A percentile compares a stretch with the other conserved stretches of the same genome.
Evolutionary conservation across 2,888 invertebrate species (phyloP).

Genomic region (Epistrophe grossulariae): DNA sequence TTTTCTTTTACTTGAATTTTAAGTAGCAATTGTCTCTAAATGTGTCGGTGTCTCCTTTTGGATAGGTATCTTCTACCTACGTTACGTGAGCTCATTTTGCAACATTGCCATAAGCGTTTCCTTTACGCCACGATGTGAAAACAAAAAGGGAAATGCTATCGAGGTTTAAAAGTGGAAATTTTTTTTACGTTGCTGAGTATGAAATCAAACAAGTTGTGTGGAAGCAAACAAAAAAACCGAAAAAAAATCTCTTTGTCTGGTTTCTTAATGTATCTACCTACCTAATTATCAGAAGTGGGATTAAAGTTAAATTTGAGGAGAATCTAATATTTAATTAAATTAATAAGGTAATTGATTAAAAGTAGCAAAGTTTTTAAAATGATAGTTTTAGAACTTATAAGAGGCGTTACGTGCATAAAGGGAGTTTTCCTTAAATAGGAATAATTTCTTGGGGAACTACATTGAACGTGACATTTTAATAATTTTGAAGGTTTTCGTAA

Average conservation of each 20-base stretch:
- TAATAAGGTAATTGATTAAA: background rate
- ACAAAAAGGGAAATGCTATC: constrained; percentile 31
- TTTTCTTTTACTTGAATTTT: constrained; percentile 27
- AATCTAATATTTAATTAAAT: background rate
- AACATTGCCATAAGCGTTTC: constrained; percentile 2
- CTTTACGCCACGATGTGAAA: constrained; percentile 5
- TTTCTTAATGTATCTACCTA: background rate
- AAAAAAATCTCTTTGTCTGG: constrained; percentile 3
- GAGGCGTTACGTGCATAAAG: background rate
- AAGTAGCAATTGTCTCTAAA: constrained; percentile 48
- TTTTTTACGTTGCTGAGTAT: constrained; percentile 39
- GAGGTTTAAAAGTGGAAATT: constrained; percentile 37
- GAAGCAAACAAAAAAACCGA: background rate
- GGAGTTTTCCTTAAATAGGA: background rate
- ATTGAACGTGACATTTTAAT: no score
- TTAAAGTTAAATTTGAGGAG: background rate
- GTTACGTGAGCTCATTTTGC: constrained; percentile 52
- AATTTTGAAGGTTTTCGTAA: no score
- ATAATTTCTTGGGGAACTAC: no score
- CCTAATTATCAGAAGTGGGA: background rate
- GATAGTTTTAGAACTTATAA: background rate
- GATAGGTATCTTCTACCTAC: background rate
- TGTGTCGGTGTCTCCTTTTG: constrained; percentile 6
- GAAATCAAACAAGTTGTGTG: constrained; percentile 48
- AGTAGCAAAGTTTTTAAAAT: background rate